phyloP scores from a whole-genome alignment of 2,113 vertebrate species.

The Ctenomys sociabilis region DNA sequence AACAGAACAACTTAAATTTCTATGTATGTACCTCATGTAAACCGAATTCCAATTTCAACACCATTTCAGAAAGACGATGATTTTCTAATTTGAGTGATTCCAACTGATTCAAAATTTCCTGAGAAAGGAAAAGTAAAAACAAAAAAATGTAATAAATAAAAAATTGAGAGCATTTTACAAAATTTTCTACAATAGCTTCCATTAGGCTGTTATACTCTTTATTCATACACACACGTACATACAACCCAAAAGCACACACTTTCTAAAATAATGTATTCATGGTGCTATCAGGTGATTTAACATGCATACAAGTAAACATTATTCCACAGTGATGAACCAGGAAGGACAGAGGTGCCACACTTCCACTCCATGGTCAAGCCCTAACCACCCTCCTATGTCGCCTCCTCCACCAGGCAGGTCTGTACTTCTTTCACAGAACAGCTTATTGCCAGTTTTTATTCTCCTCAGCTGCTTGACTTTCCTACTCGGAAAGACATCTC shows the following conservation, averaged over 20 bases:
- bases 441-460: neutral
- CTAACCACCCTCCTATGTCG: neutral
- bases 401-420: neutral
- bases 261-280: neutral
- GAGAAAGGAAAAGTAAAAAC: constrained; percentile 56
- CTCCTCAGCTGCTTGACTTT: neutral
- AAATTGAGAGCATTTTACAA: neutral
- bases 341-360: neutral
- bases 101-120: constrained; percentile 90
- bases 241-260: neutral
- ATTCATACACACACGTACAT: neutral
- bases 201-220: neutral
- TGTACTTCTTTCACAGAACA: neutral
- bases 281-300: neutral
- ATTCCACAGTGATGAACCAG: neutral
- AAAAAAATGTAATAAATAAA: constrained; percentile 23
- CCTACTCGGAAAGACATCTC: neutral
- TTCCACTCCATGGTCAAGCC: neutral
- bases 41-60: constrained; percentile 85
- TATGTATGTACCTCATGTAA: constrained; percentile 85
- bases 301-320: neutral
- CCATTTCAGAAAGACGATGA: constrained; percentile 87
- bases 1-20: constrained; percentile 27
- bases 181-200: constrained; percentile 25
- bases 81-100: constrained; percentile 92